These are phyloP conservation scores for Psittacula cyanocephala DNA, from an alignment of 2,113 vertebrate genomes.

Conservation along the genomic window DNA sequence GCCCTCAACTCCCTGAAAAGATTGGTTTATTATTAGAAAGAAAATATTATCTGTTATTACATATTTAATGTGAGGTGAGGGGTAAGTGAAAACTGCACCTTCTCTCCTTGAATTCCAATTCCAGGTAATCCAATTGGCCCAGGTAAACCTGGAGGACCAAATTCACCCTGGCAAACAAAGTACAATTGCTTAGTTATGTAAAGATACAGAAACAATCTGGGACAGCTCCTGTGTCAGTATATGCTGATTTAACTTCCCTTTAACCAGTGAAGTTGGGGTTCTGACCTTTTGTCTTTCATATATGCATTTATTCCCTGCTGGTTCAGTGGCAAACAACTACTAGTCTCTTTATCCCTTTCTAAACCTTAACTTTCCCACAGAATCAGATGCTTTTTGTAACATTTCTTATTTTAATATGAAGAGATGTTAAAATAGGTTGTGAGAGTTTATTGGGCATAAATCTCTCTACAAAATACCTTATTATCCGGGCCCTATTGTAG, in stretches of 20 bases:
- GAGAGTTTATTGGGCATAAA: constrained; percentile 44
- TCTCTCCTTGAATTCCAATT: constrained; percentile 85
- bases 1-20: constrained; percentile 81
- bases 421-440: constrained; percentile 35
- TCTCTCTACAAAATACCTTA: constrained; percentile 33
- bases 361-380: constrained; percentile 40
- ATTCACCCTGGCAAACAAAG: constrained; percentile 76
- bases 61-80: background rate
- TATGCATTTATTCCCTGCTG: background rate
- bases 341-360: background rate
- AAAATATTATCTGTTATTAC: background rate
- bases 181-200: background rate
- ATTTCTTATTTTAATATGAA: constrained; percentile 31
- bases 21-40: background rate
- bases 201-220: background rate
- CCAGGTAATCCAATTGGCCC: constrained; percentile 80
- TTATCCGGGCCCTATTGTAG: background rate
- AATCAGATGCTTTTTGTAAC: constrained; percentile 48
- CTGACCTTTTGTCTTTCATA: background rate
- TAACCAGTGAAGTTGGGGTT: background rate
- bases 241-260: background rate
- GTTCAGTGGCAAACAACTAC: background rate
- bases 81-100: constrained; percentile 66
- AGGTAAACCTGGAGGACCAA: constrained; percentile 78
- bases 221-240: background rate